These are phyloP conservation scores for Budorcas taxicolor DNA, from an alignment of 2,113 vertebrate species.

Conservation along the genomic window DNA sequence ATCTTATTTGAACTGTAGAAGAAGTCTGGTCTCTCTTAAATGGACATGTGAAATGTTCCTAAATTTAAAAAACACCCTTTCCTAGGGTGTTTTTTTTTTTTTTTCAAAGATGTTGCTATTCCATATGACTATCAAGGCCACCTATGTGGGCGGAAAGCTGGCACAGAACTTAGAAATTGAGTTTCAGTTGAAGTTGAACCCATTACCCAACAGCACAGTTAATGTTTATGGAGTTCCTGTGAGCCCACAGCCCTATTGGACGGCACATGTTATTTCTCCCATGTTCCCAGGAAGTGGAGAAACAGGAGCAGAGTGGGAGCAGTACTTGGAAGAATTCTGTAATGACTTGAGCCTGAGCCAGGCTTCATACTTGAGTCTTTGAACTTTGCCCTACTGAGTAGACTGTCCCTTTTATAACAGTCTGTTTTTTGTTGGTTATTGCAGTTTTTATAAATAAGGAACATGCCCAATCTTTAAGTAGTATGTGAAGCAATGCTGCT, in stretches of 20 bases:
- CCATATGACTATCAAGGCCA: background rate
- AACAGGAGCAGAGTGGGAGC: background rate
- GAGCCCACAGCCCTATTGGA: background rate
- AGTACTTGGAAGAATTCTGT: constrained; percentile 37
- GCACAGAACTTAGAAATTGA: background rate
- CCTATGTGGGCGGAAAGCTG: background rate
- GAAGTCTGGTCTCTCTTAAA: background rate
- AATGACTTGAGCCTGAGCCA: constrained; percentile 15
- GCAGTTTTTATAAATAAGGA: constrained; percentile 20
- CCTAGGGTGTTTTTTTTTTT: background rate
- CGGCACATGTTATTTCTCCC: background rate
- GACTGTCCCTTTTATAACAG: background rate
- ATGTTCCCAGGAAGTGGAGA: background rate
- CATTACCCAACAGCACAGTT: background rate
- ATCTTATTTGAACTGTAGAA: background rate
- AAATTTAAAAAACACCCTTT: background rate
- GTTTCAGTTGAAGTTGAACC: background rate
- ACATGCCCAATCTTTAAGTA: background rate
- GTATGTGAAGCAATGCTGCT: background rate
- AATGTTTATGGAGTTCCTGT: background rate
- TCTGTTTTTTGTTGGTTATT: constrained; percentile 40
- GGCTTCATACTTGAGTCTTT: constrained; percentile 6
- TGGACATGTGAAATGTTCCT: background rate
- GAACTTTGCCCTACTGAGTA: constrained; percentile 21
- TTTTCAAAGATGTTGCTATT: background rate